A percentile compares a stretch with the other conserved stretches of the same genome.
Evolutionary conservation across 2,888 invertebrate genomes (phyloP).

Genomic region (Ochropacha duplaris): DNA sequence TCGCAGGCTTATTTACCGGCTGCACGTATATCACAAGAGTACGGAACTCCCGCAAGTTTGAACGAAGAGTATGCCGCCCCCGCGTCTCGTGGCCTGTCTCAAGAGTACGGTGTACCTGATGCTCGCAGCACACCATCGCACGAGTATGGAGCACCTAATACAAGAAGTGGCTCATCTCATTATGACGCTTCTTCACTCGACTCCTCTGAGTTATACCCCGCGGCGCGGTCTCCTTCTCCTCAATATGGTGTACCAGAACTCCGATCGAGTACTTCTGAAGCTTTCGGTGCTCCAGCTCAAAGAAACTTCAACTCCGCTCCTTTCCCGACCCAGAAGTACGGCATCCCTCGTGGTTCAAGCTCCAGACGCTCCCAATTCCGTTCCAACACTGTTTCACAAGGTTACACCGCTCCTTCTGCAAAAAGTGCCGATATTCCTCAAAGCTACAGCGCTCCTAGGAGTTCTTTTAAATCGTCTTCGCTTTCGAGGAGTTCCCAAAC

Average conservation of each 20-base stretch:
- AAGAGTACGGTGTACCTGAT: constrained; percentile 43
- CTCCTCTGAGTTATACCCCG: constrained; percentile 27
- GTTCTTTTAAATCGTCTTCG: constrained; percentile 35
- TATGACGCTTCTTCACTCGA: constrained; percentile 28
- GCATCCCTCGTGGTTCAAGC: constrained; percentile 37
- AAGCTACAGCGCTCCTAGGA: constrained; percentile 52
- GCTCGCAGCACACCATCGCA: constrained; percentile 18
- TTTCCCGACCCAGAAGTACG: constrained; percentile 42
- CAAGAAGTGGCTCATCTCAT: constrained; percentile 28
- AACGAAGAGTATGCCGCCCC: constrained; percentile 12
- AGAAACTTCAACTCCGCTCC: constrained; percentile 33
- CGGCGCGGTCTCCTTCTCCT: constrained; percentile 32
- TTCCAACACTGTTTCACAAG: constrained; percentile 38
- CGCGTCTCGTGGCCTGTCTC: constrained; percentile 22
- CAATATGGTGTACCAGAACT: constrained; percentile 46
- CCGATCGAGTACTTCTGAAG: constrained; percentile 44
- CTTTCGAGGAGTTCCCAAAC: constrained; percentile 28
- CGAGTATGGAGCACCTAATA: constrained; percentile 5
- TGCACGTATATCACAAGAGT: constrained; percentile 27
- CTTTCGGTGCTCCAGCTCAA: constrained; percentile 47
- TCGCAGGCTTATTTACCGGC: neutral
- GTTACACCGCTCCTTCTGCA: constrained; percentile 49
- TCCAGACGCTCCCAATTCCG: constrained; percentile 27
- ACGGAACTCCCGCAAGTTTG: constrained; percentile 22
- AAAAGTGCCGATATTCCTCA: constrained; percentile 32